Evolutionary conservation across 2,888 invertebrate species (phyloP), one percentile per base, ranked within the genome.

Genomic region (Volucella inflata): DNA sequence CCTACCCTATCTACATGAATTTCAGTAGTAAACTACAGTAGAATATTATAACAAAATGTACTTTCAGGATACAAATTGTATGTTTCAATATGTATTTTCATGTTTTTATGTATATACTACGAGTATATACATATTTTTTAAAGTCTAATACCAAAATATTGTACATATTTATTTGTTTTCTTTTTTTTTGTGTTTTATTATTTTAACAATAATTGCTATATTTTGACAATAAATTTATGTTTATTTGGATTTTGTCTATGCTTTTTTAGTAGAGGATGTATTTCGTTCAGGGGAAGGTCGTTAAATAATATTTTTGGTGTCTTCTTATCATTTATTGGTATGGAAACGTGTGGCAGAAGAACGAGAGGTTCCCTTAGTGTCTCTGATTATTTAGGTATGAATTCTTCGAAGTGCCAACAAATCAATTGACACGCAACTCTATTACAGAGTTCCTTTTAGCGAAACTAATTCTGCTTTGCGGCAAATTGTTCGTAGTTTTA

Each of bases 221-320:
- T n/a, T n/a, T n/a, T n/a, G n/a, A n/a, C n/a, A n/a, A n/a, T n/a
- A n/a, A n/a, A n/a, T n/a, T n/a, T 48, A 50, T 36, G 65, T 40
- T 51, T 8, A 40, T 65, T 16, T 65, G 36, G 16, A 67, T 42
- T 67, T 53, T 53, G 42, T 53, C 17, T 30, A 67, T 53, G 4
- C 16, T 53, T 42, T 67, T 2, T 40, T 40, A 67, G n/a, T 30
- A 67, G 51, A 14, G 9, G 51, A 40, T 42, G 53, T 17, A 53
- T 67, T 40, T 67, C 42, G 50, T 67, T 14, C 53, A 67, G 44
- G 42, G 53, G 53, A 42, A 67, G 51, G 30, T 67, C 67, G 16
- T 67, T 67, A 44, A 68, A 44, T 16, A 55, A 42, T 68, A 55
- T 44, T 44, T 68, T 30, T 53, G 30, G 68, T 44, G 44, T 30